Base-by-base conservation (phyloP, 2,113 vertebrate species). In the Phaethornis superciliosus region DNA sequence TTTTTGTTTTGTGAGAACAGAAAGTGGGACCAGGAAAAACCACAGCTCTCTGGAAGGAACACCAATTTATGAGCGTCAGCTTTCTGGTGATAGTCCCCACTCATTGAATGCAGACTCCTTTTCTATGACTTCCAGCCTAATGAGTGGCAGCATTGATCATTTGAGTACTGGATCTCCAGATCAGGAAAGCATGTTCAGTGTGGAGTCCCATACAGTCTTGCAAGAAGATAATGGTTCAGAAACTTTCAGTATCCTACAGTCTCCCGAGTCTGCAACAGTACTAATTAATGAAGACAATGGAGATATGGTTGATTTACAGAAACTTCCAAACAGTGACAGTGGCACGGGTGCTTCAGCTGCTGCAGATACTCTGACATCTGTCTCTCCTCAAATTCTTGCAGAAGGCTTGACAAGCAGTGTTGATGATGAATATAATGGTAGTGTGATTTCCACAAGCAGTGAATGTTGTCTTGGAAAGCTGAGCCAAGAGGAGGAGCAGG, bases 91-190 rank as follows among this genome's bases (percentile, higher is more conserved):
- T 7, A 98, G 98, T 74, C 97, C 98, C 11, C 97, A 93, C 72
- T 98, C 98, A 3, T 71, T 98, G 81, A 97, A 95, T 76, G 97
- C 98, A 47, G 98, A 99, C 52, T 96, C 97, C 40, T 96, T 97
- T 72, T 98, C 98, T 10, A 44, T 97, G 55, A 96, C 96, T 65
- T 98, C 98, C 9, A 98, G 98, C 65, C 85, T 98, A 6, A 71
- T 97, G 96, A 97, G 97, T 77, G 97, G 98, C 49, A 97, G 98
- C 46, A 72, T 97, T 71, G 98, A 98, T 75, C 97, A 93, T 32
- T 92, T 98, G 77, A 98, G 97, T 82, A 97, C 92, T 18, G 97
- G 95, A 26, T 98, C 98, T 74, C 98, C 96, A 2, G 98, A 98
- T 68, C 94, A 52, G 47, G 98, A 98, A 40, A 97, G 93, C 56